Base-by-base conservation (phyloP, 2,888 invertebrate species). In the Formica aserva region DNA sequence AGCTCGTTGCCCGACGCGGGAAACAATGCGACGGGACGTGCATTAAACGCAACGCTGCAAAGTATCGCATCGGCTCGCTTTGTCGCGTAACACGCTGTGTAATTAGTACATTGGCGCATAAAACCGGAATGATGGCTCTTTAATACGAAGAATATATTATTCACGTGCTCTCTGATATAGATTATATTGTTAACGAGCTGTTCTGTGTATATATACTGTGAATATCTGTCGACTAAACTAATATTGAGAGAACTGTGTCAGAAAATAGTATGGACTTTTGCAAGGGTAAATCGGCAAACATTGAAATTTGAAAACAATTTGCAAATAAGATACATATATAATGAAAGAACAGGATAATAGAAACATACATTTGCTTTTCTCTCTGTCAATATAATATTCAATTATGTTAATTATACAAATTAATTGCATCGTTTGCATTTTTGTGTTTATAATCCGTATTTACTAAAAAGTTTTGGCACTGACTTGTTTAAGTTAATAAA, bases 21-120 rank as follows among this genome's bases (percentile, higher is more conserved):
- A 32, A 78, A 78, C 78, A 78, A 78, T 78, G 32, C 78, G 71
- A 78, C 69, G 32, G 69, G 41, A 29, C 26, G 45, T 45, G 78
- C 45, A 38, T 66, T 76, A 78, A 60, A 60, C 60, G 67, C 71
- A n/a, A 63, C n/a, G 22, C 55, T 35, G 57, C 55, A 8, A 60
- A 78, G 78, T 78, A 71, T 71, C 69, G 41, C 69, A 11, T 69
- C 60, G 45, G 8, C 29, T 18, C 72, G 78, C 71, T 78, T 78
- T 78, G 57, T 78, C 60, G 41, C 29, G 69, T 57, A 69, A 69
- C 71, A 57, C 57, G 57, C 22, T 26, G 35, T 60, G 71, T 78
- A 78, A 78, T 78, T 78, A 78, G 78, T 71, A 57, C 57, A 60
- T 45, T 45, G 32, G n/a, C 38, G 65, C 15, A 71, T 78, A 60